A percentile compares a stretch with the other conserved stretches of the same genome.
phyloP scores from a whole-genome alignment of 92 coral and sea anemone species.

The Plumapathes pennacea region DNA sequence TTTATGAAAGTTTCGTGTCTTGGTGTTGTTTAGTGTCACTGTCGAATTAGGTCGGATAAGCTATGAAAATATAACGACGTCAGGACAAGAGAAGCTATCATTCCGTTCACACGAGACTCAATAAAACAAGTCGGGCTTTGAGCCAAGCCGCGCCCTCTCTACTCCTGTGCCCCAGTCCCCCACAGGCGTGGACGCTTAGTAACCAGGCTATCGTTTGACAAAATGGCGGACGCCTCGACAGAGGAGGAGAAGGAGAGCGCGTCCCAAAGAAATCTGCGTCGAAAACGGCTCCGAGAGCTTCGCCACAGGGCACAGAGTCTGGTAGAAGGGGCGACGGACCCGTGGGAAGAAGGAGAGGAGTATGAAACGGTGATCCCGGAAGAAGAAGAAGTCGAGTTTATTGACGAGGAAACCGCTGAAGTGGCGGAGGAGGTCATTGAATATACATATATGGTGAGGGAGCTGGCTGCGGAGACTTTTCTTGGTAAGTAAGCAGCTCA shows the following conservation, averaged over 20 bases:
- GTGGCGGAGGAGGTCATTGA: slow-evolving; percentile 89
- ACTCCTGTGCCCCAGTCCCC: no score
- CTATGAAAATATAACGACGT: no score
- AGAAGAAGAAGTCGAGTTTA: slow-evolving; percentile 79
- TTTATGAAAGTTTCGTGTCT: no score
- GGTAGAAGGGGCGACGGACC: slow-evolving; percentile 80
- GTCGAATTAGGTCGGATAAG: no score
- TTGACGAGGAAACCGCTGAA: slow-evolving; percentile 88
- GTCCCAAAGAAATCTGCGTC: slow-evolving; percentile 20
- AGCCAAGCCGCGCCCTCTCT: no score
- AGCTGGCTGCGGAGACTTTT: slow-evolving; percentile 78
- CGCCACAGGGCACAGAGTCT: slow-evolving; percentile 95
- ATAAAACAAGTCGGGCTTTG: no score
- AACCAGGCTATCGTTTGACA: slow-evolving; percentile 1
- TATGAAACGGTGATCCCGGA: slow-evolving; percentile 90
- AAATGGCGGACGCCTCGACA: slow-evolving; percentile 60
- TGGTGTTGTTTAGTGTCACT: no score
- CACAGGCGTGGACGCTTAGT: not conserved
- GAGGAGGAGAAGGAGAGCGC: slow-evolving; percentile 1
- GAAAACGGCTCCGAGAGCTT: slow-evolving; percentile 60
- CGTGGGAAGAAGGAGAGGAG: slow-evolving; percentile 80
- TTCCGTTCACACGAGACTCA: no score
- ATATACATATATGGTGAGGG: slow-evolving; percentile 78
- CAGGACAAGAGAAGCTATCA: no score
- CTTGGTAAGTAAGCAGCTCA: slow-evolving; percentile 89